Percentiles rank a stretch among this genome's conserved stretches.
These are phyloP conservation scores for Osmerus mordax DNA, from an alignment of 2,113 vertebrate genomes.

Conservation along the genomic window DNA sequence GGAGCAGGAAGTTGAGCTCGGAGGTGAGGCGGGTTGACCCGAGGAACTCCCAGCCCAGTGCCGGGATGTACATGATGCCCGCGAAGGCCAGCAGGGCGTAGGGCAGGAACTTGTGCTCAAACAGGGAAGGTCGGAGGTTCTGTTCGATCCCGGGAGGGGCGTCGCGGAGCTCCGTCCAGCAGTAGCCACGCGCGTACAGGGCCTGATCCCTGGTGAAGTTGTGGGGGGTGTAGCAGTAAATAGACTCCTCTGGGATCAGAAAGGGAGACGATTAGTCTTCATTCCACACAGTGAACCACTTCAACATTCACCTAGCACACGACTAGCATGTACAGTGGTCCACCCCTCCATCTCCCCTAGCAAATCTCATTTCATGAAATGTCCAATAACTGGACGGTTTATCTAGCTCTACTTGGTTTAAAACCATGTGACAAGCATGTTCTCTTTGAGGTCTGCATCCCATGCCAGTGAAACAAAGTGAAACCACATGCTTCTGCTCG, in stretches of 20 bases:
- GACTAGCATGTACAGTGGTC: too few species aligned
- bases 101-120: slow-evolving; percentile 98
- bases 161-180: slow-evolving; percentile 98
- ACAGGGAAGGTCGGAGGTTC: slow-evolving; percentile 88
- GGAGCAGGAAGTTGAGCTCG: slow-evolving; percentile 98
- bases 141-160: slow-evolving; percentile 86
- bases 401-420: too few species aligned
- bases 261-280: slow-evolving; percentile 3
- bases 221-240: slow-evolving; percentile 99
- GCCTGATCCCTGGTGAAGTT: slow-evolving; percentile 99
- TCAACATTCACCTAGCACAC: too few species aligned
- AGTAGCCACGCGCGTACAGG: slow-evolving; percentile 97
- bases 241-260: slow-evolving; percentile 88
- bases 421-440: too few species aligned
- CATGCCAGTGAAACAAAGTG: too few species aligned
- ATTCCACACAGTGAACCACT: too few species aligned
- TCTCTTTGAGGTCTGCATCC: too few species aligned
- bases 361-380: too few species aligned
- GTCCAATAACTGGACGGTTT: too few species aligned
- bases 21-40: slow-evolving; percentile 97
- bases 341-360: too few species aligned
- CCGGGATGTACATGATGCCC: slow-evolving; percentile 97
- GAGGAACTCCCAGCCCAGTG: slow-evolving; percentile 94
- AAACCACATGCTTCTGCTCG: too few species aligned
- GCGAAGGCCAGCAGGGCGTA: slow-evolving; percentile 96